These are phyloP conservation scores for Spicauda simplicius DNA, from an alignment of 2,888 invertebrate genomes.

Conservation along the genomic window DNA sequence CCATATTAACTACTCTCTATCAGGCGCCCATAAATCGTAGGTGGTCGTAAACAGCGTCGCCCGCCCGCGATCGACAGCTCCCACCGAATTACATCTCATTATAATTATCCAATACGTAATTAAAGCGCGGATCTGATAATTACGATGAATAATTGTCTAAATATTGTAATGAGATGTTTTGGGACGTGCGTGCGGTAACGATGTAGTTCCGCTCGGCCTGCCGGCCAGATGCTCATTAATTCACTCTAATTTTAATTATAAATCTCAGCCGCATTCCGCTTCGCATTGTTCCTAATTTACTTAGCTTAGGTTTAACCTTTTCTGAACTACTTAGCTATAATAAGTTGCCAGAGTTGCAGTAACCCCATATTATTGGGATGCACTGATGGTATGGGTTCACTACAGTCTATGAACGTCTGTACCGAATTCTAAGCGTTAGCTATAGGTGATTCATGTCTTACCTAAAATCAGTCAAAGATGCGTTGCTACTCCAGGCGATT, in stretches of 20 bases:
- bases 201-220: constrained; percentile 19
- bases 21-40: background rate
- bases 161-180: constrained; percentile 66
- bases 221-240: constrained; percentile 17
- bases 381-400: no score
- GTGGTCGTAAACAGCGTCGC: background rate
- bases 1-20: no score
- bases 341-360: no score
- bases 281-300: constrained; percentile 1
- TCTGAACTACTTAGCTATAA: no score
- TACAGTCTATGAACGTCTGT: no score
- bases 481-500: no score
- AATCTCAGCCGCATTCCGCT: constrained; percentile 2
- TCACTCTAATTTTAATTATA: constrained; percentile 17
- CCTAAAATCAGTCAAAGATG: no score
- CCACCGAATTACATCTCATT: constrained; percentile 32
- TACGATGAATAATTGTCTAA: constrained; percentile 59
- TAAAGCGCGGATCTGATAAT: constrained; percentile 49
- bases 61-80: constrained; percentile 3
- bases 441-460: no score
- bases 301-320: background rate
- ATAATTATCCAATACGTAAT: constrained; percentile 35
- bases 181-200: constrained; percentile 56
- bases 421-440: no score
- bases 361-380: no score